Evolutionary conservation across 2,797 vertebrate species (phyloP), one percentile per base, ranked within the genome.

Genomic region (Cheirogaleus major): DNA sequence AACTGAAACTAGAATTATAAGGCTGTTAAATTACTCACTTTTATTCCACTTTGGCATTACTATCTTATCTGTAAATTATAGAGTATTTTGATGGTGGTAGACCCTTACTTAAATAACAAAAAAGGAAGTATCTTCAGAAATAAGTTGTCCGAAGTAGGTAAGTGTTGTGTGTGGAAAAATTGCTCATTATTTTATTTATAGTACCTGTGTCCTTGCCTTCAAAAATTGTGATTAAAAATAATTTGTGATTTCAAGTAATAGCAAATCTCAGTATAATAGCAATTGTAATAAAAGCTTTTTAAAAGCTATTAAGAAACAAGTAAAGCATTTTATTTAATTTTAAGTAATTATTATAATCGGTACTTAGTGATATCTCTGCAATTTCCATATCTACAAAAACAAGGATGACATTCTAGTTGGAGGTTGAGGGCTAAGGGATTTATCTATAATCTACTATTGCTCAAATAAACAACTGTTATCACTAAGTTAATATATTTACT

Each of bases 241-340:
- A 89, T 79, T 30, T 86, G 14, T 81, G 32, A 27, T 91, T 89
- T 65, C 13, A 79, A 91, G 72, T 38, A 96, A 78, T 78, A n/a
- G 14, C 3, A 72, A 82, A 73, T 94, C 3, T 81, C 14, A 89
- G 8, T 41, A 48, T 35, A 52, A 57, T 78, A 79, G 18, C 41
- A 69, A 89, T 57, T 93, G 45, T 41, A 63, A 50, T 69, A 52
- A 92, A 78, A 45, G 1, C 0, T 55, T 14, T 1, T 38, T 57
- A 18, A 65, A 65, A n/a, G 0, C 2, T 86, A 69, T 7, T 18
- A 48, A 73, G 72, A 55, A 86, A 2, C 23, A 90, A 27, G 45
- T 73, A 48, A 87, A 91, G 2, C 3, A 63, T 35, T 91, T 96
- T 90, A 5, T 45, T 61, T 75, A 69, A 85, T 57, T 78, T 88